phyloP scores from a whole-genome alignment of 2,888 invertebrate genomes.

The Phyllotreta striolata region DNA sequence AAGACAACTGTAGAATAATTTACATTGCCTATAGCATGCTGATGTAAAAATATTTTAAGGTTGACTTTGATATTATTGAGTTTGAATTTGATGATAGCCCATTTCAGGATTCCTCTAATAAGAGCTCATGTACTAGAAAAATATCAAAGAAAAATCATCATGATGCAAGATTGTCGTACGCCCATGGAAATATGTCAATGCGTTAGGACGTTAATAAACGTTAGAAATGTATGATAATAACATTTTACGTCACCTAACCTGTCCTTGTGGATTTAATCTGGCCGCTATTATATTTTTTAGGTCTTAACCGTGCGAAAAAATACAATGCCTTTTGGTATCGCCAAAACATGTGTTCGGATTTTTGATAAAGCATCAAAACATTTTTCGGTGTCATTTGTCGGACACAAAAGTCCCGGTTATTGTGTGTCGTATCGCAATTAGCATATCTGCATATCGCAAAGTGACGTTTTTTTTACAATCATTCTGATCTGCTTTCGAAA shows the following conservation, averaged over 20 bases:
- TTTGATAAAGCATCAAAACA: constrained; percentile 29
- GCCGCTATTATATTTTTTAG: constrained; percentile 44
- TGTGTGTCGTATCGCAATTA: not conserved
- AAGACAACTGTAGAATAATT: too few species aligned
- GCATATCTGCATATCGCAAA: not conserved
- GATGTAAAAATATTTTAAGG: too few species aligned
- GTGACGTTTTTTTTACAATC: not conserved
- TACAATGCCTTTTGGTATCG: constrained; percentile 32
- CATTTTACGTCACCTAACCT: constrained; percentile 48
- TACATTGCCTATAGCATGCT: too few species aligned
- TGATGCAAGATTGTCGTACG: constrained; percentile 6
- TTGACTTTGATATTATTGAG: too few species aligned
- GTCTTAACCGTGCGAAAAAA: constrained; percentile 39
- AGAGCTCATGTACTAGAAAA: not conserved
- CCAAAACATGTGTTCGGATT: constrained; percentile 28
- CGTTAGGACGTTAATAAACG: constrained; percentile 56
- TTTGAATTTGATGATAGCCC: too few species aligned
- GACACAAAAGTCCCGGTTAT: constrained; percentile 14
- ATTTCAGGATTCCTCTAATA: too few species aligned
- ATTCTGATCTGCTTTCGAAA: too few species aligned
- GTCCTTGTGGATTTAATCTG: constrained; percentile 50
- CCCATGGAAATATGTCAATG: constrained; percentile 28
- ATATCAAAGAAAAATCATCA: not conserved
- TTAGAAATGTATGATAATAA: constrained; percentile 55
- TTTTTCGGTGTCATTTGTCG: constrained; percentile 20